Conservation (phyloP, 2,888 invertebrate species). For the Agrotis puta region DNA sequence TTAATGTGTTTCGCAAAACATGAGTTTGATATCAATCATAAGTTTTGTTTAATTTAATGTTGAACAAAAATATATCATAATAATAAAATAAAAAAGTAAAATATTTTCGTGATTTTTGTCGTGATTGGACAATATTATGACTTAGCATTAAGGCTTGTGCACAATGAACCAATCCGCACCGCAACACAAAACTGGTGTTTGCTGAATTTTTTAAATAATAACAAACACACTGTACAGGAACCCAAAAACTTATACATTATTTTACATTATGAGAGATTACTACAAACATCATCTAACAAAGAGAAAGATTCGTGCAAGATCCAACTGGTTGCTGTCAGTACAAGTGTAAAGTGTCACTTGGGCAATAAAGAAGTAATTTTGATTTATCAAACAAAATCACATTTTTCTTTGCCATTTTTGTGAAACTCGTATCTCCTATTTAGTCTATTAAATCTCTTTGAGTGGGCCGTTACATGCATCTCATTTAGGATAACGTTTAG, state of each 20-base stretch:
- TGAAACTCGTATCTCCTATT: too few species aligned
- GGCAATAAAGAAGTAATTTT: too few species aligned
- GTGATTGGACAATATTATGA: slow-evolving; percentile 32
- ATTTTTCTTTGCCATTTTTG: background rate
- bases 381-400: too few species aligned
- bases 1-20: slow-evolving; percentile 36
- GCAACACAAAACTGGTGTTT: background rate
- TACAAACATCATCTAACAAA: too few species aligned
- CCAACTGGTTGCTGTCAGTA: too few species aligned
- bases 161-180: background rate
- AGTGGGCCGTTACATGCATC: background rate
- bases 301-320: too few species aligned
- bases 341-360: too few species aligned
- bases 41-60: slow-evolving; percentile 31
- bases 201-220: background rate
- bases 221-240: background rate
- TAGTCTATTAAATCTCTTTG: background rate
- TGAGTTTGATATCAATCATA: slow-evolving; percentile 28
- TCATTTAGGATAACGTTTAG: background rate
- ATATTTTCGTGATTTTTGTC: slow-evolving; percentile 49
- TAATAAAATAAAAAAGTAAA: too few species aligned
- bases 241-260: background rate
- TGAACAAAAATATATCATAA: background rate
- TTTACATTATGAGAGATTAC: too few species aligned
- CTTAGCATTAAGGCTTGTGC: background rate